A percentile compares a stretch with the other conserved stretches of the same genome.
Conservation (phyloP, 37 sponge, comb jelly and placozoan genomes). For the Oopsacas minuta region DNA sequence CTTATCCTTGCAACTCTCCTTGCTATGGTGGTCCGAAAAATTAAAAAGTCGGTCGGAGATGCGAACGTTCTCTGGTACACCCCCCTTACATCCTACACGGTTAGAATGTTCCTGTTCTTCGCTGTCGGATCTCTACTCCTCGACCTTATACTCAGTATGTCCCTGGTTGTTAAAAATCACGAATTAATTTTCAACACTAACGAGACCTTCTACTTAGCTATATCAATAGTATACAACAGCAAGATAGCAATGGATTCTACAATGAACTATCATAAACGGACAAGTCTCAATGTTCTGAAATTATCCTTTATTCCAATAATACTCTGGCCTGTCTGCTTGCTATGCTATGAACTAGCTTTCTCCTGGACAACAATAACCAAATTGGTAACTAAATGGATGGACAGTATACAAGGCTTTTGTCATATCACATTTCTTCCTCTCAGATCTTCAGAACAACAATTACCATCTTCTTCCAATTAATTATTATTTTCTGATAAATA, state of each 20-base stretch:
- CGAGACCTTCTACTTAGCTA: constrained; percentile 1
- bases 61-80: neutral
- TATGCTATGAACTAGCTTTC: neutral
- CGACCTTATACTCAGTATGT: neutral
- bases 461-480: neutral
- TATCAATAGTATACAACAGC: neutral
- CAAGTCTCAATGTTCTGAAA: neutral
- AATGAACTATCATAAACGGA: neutral
- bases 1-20: neutral
- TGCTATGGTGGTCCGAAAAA: neutral
- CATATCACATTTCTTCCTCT: neutral
- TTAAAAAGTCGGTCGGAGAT: neutral
- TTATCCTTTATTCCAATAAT: neutral
- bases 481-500: neutral
- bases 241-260: neutral
- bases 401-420: neutral
- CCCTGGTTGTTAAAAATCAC: neutral
- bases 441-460: neutral
- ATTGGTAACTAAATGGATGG: neutral
- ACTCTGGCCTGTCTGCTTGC: constrained; percentile 1
- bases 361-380: neutral
- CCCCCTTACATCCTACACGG: neutral
- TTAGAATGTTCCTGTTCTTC: neutral
- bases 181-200: neutral
- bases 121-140: neutral